Conservation (phyloP, 35 echinoderm and acorn worm species). For the Ophioderma brevispina region DNA sequence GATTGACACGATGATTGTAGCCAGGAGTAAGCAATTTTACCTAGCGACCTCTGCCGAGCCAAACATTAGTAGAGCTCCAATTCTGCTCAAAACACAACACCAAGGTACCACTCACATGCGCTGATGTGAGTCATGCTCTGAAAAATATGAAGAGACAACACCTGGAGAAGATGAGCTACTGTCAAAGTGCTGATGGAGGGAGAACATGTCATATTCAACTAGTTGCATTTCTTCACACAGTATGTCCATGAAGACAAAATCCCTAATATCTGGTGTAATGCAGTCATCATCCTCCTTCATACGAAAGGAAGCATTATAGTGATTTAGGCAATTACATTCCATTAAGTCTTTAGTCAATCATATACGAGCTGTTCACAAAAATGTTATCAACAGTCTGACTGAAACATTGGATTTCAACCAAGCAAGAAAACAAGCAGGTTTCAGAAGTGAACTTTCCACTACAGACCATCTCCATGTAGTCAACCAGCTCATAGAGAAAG, state of each 20-base stretch:
- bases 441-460: constrained; percentile 14
- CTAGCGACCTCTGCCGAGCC: no score
- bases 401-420: constrained; percentile 21
- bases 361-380: constrained; percentile 29
- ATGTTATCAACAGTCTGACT: constrained; percentile 3
- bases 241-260: background rate
- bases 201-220: background rate
- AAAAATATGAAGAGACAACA: no score
- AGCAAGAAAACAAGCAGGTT: constrained; percentile 29
- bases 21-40: no score
- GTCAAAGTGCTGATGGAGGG: background rate
- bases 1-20: no score
- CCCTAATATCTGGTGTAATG: background rate
- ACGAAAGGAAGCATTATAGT: constrained; percentile 7
- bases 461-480: constrained; percentile 31
- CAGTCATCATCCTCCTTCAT: background rate
- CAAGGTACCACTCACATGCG: no score
- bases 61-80: no score
- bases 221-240: background rate
- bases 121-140: no score
- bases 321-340: constrained; percentile 30
- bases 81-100: no score
- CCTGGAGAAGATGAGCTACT: no score
- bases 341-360: constrained; percentile 27
- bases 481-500: constrained; percentile 31